Evolutionary conservation across 2,888 invertebrate species (phyloP).

Genomic region (Orthosia gothica): DNA sequence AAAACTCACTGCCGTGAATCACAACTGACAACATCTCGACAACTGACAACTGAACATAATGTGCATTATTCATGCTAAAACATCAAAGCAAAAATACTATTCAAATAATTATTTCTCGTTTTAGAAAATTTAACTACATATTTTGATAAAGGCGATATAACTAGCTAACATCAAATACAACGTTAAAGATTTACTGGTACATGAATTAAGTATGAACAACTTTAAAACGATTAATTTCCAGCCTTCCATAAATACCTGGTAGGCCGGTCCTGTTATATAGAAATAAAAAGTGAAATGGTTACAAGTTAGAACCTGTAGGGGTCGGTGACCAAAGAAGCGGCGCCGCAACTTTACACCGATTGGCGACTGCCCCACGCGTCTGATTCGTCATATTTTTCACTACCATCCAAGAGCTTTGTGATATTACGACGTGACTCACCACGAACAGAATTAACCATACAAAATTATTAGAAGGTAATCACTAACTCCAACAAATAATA

Average conservation of each 20-base stretch:
- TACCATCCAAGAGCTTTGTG: constrained; percentile 74
- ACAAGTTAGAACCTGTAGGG: constrained; percentile 89
- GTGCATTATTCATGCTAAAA: neutral
- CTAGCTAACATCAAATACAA: neutral
- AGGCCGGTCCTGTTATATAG: constrained; percentile 63
- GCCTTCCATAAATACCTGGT: constrained; percentile 18
- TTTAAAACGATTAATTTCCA: constrained; percentile 8
- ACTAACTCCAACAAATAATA: neutral
- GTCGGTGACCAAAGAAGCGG: constrained; percentile 86
- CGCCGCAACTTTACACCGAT: constrained; percentile 73
- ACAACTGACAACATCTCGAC: neutral
- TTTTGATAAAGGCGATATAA: neutral
- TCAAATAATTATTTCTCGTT: neutral
- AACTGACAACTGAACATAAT: too few species aligned
- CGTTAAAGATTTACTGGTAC: neutral
- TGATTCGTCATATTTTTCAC: constrained; percentile 85
- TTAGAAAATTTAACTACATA: neutral
- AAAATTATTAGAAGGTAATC: constrained; percentile 14
- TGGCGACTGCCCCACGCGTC: constrained; percentile 82
- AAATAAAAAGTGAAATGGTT: constrained; percentile 90
- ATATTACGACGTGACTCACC: constrained; percentile 71
- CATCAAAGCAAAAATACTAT: neutral
- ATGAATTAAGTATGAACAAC: constrained; percentile 9
- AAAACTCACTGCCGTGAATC: neutral
- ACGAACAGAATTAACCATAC: constrained; percentile 13